Conservation (phyloP, 1,140 invertebrate species). For the Teleogryllus occipitalis region DNA sequence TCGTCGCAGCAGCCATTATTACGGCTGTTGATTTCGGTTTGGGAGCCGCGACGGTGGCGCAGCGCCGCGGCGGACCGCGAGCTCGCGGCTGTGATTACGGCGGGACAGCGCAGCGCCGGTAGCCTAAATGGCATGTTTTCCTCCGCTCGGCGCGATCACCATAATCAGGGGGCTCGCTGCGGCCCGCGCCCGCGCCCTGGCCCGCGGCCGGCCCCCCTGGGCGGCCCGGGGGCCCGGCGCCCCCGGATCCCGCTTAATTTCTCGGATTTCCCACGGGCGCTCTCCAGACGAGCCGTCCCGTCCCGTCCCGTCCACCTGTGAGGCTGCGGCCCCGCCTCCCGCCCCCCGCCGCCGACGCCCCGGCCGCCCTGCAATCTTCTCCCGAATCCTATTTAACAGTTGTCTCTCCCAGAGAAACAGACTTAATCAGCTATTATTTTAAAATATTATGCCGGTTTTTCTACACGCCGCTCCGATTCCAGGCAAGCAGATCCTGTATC, state of each 20-base stretch:
- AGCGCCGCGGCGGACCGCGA: not conserved
- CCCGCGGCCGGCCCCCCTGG: constrained; percentile 6
- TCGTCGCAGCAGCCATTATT: not conserved
- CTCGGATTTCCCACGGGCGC: constrained; percentile 13
- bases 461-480: not conserved
- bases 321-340: not conserved
- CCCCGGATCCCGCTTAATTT: constrained; percentile 12
- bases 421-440: not conserved
- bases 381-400: not conserved
- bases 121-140: constrained; percentile 6
- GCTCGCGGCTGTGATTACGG: not conserved
- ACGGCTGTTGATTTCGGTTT: not conserved
- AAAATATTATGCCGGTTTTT: not conserved
- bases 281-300: not conserved
- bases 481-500: not conserved
- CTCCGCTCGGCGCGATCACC: not conserved
- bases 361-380: not conserved
- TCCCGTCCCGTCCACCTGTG: not conserved
- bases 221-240: not conserved
- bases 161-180: not conserved
- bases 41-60: not conserved
- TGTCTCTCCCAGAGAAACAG: not conserved
- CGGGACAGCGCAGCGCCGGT: not conserved
- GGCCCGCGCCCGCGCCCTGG: not conserved
- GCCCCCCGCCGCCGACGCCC: too few species aligned